Conservation (phyloP, 2,797 vertebrate species). For the Coracias cyanogaster region DNA sequence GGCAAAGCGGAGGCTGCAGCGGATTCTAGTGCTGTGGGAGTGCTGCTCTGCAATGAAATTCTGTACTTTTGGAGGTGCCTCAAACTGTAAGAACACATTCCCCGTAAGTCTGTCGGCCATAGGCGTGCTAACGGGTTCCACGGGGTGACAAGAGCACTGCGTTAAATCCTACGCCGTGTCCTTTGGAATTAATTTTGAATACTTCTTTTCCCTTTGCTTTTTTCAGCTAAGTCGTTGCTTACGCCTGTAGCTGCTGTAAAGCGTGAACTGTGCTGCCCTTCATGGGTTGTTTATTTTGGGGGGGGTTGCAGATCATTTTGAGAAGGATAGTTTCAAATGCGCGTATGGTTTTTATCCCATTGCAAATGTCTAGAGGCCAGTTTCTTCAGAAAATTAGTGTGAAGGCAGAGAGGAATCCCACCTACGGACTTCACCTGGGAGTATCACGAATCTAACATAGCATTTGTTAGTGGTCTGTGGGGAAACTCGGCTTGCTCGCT, state of each 20-base stretch:
- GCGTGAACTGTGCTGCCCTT: accelerated
- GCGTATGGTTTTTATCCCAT: neutral
- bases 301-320: neutral
- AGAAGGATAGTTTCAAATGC: neutral
- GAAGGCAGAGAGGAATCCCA: neutral
- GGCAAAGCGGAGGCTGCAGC: neutral
- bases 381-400: neutral
- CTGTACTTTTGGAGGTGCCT: neutral
- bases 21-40: neutral
- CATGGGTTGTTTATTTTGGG: neutral
- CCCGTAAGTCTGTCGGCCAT: accelerated
- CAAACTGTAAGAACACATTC: neutral
- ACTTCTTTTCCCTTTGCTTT: neutral
- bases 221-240: neutral
- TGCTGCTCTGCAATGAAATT: neutral
- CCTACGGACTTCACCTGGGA: neutral
- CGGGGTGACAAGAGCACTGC: accelerated
- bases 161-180: neutral
- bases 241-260: neutral
- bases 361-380: neutral
- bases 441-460: neutral
- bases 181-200: neutral
- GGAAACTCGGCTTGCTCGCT: neutral
- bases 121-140: accelerated
- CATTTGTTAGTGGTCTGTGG: neutral